Evolutionary conservation across 2,888 invertebrate species (phyloP).

Genomic region (Pinctada fucata): DNA sequence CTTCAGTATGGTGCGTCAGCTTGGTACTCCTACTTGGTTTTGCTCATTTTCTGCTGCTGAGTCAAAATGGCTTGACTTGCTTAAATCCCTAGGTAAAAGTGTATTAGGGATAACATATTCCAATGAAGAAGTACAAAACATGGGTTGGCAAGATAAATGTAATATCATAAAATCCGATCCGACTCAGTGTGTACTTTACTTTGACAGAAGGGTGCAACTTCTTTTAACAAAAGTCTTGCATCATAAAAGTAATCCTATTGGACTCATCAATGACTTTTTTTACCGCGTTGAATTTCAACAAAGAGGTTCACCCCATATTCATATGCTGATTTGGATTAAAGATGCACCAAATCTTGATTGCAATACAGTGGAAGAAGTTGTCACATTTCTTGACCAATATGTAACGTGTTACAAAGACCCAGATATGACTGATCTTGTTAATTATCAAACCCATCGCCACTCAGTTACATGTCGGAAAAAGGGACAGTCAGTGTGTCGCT

Average conservation of each 20-base stretch:
- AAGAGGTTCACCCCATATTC: constrained; percentile 49
- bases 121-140: constrained; percentile 21
- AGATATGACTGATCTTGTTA: constrained; percentile 16
- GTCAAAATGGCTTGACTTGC: constrained; percentile 45
- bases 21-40: constrained; percentile 50
- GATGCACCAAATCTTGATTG: constrained; percentile 26
- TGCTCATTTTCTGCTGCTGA: constrained; percentile 50
- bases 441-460: constrained; percentile 41
- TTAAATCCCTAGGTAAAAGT: constrained; percentile 30
- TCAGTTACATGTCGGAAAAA: constrained; percentile 43
- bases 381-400: constrained; percentile 30
- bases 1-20: constrained; percentile 53
- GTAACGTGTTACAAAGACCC: constrained; percentile 23
- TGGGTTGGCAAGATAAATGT: constrained; percentile 47
- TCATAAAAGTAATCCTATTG: constrained; percentile 38
- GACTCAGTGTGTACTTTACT: constrained; percentile 48
- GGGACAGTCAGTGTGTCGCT: constrained; percentile 40
- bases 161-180: constrained; percentile 48
- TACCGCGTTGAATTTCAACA: constrained; percentile 52
- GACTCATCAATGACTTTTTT: constrained; percentile 45
- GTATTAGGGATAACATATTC: constrained; percentile 18
- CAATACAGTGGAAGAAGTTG: constrained; percentile 2
- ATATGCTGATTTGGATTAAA: constrained; percentile 44
- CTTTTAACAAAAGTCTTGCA: constrained; percentile 41
- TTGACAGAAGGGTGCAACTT: constrained; percentile 42